Conservation (phyloP, 2,888 invertebrate genomes). For the Drosophila phalerata region DNA sequence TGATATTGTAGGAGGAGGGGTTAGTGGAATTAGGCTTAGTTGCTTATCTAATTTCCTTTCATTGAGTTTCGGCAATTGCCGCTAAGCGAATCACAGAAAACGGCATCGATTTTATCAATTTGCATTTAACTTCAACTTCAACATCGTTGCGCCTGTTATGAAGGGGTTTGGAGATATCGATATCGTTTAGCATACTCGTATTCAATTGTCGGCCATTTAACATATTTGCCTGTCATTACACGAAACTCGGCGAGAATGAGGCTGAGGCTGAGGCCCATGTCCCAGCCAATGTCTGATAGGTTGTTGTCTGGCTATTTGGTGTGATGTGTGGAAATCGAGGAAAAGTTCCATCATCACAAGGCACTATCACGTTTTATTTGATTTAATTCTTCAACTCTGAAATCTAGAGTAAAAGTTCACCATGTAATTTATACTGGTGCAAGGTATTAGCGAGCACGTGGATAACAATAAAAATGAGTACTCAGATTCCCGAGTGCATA, state of each 20-base stretch:
- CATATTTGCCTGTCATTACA: conserved; percentile 62
- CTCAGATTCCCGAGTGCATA: neutral
- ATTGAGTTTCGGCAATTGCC: conserved; percentile 63
- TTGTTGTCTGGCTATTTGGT: conserved; percentile 29
- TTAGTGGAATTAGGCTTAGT: neutral
- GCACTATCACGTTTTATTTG: conserved; percentile 71
- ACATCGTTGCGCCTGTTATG: conserved; percentile 51
- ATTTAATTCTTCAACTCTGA: conserved; percentile 59
- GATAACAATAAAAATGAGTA: conserved; percentile 39
- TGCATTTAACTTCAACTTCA: conserved; percentile 46
- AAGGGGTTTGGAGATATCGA: conserved; percentile 23
- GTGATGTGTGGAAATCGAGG: conserved; percentile 65
- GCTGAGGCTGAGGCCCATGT: neutral
- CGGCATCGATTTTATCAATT: conserved; percentile 46
- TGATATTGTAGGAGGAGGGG: no score
- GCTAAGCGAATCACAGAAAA: conserved; percentile 10
- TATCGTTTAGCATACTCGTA: conserved; percentile 58
- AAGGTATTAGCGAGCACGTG: conserved; percentile 59
- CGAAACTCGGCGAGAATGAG: conserved; percentile 1
- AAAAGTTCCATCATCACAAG: conserved; percentile 70
- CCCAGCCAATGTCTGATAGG: conserved; percentile 9
- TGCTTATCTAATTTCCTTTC: conserved; percentile 71
- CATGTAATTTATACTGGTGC: conserved; percentile 64
- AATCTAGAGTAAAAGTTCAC: conserved; percentile 78
- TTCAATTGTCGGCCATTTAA: conserved; percentile 58